phyloP scores from a whole-genome alignment of 2,888 invertebrate species.

The Erynnis tages region DNA sequence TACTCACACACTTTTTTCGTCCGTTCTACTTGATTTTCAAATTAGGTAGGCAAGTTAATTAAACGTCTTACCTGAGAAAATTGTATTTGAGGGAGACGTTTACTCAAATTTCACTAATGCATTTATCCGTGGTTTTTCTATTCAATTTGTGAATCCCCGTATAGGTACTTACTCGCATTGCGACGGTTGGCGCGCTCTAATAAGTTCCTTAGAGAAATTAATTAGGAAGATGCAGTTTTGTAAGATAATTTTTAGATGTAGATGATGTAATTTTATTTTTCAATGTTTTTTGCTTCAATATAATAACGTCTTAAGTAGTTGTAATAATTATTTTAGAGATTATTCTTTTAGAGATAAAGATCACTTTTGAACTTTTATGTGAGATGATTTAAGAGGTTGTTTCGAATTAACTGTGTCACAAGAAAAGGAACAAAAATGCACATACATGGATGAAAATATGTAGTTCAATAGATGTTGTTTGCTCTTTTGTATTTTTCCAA shows the following conservation, averaged over 20 bases:
- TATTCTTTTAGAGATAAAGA: too few relatives aligned
- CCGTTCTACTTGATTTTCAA: conserved; percentile 1
- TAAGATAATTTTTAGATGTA: not conserved
- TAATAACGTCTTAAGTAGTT: too few relatives aligned
- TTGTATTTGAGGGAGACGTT: not conserved
- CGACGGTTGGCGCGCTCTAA: not conserved
- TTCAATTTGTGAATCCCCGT: not conserved
- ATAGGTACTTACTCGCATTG: not conserved
- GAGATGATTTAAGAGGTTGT: too few relatives aligned
- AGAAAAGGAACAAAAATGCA: too few relatives aligned
- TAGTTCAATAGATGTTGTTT: too few relatives aligned
- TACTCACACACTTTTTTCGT: not conserved
- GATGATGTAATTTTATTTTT: too few relatives aligned
- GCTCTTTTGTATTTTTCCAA: too few relatives aligned
- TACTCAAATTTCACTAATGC: conserved; percentile 5
- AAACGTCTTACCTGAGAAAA: conserved; percentile 6
- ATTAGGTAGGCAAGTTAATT: conserved; percentile 7
- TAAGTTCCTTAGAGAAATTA: not conserved
- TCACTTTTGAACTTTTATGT: too few relatives aligned
- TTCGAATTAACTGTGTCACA: too few relatives aligned
- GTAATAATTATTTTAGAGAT: too few relatives aligned
- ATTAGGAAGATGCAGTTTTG: not conserved
- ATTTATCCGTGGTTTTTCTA: conserved; percentile 5
- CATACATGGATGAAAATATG: too few relatives aligned
- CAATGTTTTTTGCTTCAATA: too few relatives aligned